Base-by-base conservation (phyloP, 2,888 invertebrate genomes). In the Leptothorax acervorum region DNA sequence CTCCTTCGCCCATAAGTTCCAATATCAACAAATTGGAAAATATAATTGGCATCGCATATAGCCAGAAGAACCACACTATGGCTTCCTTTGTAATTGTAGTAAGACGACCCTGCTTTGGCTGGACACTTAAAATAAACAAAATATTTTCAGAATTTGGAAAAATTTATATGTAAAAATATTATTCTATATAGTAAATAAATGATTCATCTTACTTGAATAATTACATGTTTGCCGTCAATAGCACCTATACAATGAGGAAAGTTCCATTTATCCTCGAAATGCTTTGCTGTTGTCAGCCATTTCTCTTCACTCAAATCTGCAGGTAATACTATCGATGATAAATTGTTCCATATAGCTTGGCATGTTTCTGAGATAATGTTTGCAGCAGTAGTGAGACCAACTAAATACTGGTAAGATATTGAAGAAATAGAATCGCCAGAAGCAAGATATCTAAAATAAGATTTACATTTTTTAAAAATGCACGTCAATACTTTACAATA, bases 11-110 rank as follows among this genome's bases (percentile, higher is more conserved):
- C 57, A 60, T 31, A 60, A 15, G 57, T 28, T 60, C 15, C 57
- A 60, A 60, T 60, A 15, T 60, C 57, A 60, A 60, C 57, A 60
- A 60, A 60, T 60, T 31, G 8, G 1, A 60, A 60, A 60, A 60
- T 60, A 60, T 60, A 60, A 28, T 60, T 60, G 28, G 9, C 9
- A 28, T 60, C 15, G 2, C 57, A 60, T 31, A 60, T 60, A 12
- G 57, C 28, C 28, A 60, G 28, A 60, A 60, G 57, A 12, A 60
- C 28, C 9, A 60, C 9, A 60, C 28, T 60, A 28, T 60, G 57
- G 1, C 18, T 51, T 2, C 15, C 57, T 60, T 60, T 28, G 2
- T 60, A 60, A 2, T 60, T 60, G 28, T 9, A 60, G 2, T 60
- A 31, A 3, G 57, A 60, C 2, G 15, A 60, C 31, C 57, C 57